A percentile compares a stretch with the other conserved stretches of the same genome.
These are phyloP conservation scores for Monochamus saltuarius DNA, from an alignment of 1,140 invertebrate genomes.

Conservation along the genomic window DNA sequence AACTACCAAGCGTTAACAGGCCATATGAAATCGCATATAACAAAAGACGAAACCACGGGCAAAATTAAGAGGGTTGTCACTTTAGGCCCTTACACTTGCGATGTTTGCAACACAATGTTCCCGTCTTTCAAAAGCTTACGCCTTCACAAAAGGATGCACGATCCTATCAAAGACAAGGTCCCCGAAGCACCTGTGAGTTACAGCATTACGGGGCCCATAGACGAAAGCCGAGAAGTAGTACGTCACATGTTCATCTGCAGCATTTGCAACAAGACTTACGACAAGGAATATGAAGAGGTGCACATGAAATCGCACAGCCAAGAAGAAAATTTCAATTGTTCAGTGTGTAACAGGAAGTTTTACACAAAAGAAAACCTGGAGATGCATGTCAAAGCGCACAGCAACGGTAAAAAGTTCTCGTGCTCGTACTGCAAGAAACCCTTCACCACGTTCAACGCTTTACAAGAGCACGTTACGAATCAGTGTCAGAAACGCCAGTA, in stretches of 20 bases:
- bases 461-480: slow-evolving; percentile 67
- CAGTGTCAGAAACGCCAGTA: slow-evolving; percentile 73
- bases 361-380: slow-evolving; percentile 61
- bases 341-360: slow-evolving; percentile 58
- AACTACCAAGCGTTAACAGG: slow-evolving; percentile 54
- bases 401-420: slow-evolving; percentile 53
- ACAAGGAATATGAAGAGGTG: slow-evolving; percentile 60
- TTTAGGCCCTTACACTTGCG: slow-evolving; percentile 40
- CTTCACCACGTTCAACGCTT: slow-evolving; percentile 37
- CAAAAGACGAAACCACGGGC: slow-evolving; percentile 28
- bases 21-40: slow-evolving; percentile 56
- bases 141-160: slow-evolving; percentile 71
- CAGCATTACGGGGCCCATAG: slow-evolving; percentile 39
- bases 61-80: neutral
- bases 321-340: slow-evolving; percentile 51
- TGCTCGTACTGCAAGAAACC: slow-evolving; percentile 48
- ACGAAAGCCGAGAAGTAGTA: slow-evolving; percentile 13
- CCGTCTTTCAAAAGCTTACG: slow-evolving; percentile 66
- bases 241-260: slow-evolving; percentile 35
- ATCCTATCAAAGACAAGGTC: slow-evolving; percentile 60
- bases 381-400: slow-evolving; percentile 72
- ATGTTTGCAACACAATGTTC: slow-evolving; percentile 66
- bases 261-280: slow-evolving; percentile 60
- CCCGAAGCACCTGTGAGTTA: slow-evolving; percentile 56
- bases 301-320: slow-evolving; percentile 66